These are phyloP conservation scores for Phyto melanocephala DNA, from an alignment of 2,888 invertebrate species.

Conservation along the genomic window DNA sequence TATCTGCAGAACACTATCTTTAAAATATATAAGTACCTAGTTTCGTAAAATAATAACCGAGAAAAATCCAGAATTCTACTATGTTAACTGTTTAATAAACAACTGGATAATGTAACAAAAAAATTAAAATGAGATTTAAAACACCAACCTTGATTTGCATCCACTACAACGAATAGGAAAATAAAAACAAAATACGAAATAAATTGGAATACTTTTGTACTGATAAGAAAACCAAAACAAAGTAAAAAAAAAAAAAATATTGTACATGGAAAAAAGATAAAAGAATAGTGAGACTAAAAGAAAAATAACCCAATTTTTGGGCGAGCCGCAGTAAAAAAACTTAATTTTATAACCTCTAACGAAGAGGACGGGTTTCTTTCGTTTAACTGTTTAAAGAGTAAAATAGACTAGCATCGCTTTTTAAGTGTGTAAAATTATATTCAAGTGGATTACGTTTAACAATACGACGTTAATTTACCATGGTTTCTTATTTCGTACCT, in stretches of 20 bases:
- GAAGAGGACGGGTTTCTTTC: conserved; percentile 10
- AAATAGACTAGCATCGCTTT: background rate
- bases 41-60: no score
- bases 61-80: background rate
- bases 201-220: background rate
- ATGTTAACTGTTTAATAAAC: background rate
- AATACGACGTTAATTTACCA: conserved; percentile 58
- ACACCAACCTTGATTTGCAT: background rate
- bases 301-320: conserved; percentile 35
- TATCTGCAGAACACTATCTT: no score
- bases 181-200: conserved; percentile 35
- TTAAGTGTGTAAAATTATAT: no score
- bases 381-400: background rate
- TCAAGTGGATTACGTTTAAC: no score
- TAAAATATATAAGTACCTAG: no score
- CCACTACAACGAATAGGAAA: background rate
- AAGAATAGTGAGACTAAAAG: conserved; percentile 6
- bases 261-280: conserved; percentile 8
- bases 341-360: conserved; percentile 31
- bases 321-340: background rate
- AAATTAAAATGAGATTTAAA: background rate
- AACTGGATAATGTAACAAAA: background rate
- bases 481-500: conserved; percentile 77
- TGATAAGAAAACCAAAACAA: conserved; percentile 22
- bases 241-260: background rate